These are phyloP conservation scores for Diplodus sargus DNA, from an alignment of 2,797 vertebrate species.

Conservation along the genomic window DNA sequence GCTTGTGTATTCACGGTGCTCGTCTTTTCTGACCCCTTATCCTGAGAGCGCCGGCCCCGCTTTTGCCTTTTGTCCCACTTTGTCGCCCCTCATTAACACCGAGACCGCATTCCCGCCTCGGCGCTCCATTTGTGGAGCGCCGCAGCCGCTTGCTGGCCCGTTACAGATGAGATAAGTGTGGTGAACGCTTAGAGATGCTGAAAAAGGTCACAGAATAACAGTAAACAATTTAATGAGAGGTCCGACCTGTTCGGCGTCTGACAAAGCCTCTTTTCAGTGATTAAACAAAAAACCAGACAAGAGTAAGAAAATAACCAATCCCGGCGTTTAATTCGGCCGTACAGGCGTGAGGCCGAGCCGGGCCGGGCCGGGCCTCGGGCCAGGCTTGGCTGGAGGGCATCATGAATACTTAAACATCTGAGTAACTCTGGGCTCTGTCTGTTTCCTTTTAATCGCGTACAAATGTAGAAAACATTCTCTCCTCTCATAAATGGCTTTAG, in stretches of 20 bases:
- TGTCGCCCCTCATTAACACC: slow-evolving; percentile 40
- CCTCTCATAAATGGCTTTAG: slow-evolving; percentile 15
- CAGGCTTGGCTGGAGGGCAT: slow-evolving; percentile 33
- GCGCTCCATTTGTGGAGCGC: not conserved
- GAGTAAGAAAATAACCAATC: slow-evolving; percentile 51
- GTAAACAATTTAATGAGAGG: slow-evolving; percentile 41
- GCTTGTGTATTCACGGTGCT: not conserved
- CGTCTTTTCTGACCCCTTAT: not conserved
- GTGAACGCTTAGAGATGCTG: slow-evolving; percentile 37
- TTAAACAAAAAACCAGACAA: slow-evolving; percentile 21
- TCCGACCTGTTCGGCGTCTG: slow-evolving; percentile 29
- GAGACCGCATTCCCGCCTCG: not conserved
- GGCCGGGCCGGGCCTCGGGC: slow-evolving; percentile 12
- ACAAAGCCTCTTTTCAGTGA: slow-evolving; percentile 29
- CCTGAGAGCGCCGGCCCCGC: not conserved
- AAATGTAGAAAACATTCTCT: slow-evolving; percentile 9
- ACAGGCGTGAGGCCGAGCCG: slow-evolving; percentile 2
- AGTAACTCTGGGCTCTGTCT: slow-evolving; percentile 33
- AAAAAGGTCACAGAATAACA: slow-evolving; percentile 52
- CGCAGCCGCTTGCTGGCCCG: slow-evolving; percentile 18
- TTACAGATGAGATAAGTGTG: slow-evolving; percentile 33
- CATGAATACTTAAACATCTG: slow-evolving; percentile 51
- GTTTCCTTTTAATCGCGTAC: slow-evolving; percentile 11
- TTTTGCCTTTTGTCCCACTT: slow-evolving; percentile 27
- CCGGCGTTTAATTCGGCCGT: slow-evolving; percentile 34